These are phyloP conservation scores for Pachyseris speciosa DNA, from an alignment of 64 coral and sea anemone genomes.

Conservation along the genomic window DNA sequence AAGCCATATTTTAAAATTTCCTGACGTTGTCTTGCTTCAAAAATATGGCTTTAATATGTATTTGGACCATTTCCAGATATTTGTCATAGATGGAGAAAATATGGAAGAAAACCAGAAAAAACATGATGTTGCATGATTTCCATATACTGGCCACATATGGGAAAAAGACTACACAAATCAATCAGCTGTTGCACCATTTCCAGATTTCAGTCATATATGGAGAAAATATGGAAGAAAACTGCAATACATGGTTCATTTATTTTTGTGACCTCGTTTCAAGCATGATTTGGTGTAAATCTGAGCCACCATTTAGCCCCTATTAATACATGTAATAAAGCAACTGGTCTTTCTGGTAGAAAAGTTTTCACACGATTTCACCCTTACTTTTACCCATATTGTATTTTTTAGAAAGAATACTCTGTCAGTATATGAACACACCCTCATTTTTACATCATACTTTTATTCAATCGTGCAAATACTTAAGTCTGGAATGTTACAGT, in stretches of 20 bases:
- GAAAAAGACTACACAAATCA: not conserved
- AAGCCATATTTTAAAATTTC: not conserved
- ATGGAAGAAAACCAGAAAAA: not conserved
- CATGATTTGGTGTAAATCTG: not conserved
- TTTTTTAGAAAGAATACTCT: not conserved
- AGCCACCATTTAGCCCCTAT: not conserved
- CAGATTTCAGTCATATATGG: not conserved
- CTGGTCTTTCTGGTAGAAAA: not conserved
- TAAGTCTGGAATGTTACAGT: conserved; percentile 6
- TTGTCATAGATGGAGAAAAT: conserved; percentile 21
- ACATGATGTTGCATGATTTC: conserved; percentile 3
- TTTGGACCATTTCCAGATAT: conserved; percentile 15
- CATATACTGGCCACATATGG: conserved; percentile 3
- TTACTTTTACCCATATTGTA: not conserved
- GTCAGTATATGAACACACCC: not conserved
- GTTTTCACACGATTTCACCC: not conserved
- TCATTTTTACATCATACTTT: not conserved
- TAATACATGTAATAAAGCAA: not conserved
- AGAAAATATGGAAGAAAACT: conserved; percentile 2
- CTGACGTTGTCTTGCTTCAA: too few species aligned
- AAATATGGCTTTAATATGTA: not conserved
- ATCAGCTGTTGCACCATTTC: not conserved
- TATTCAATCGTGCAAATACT: not conserved
- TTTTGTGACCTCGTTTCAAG: conserved; percentile 36
- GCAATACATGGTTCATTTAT: conserved; percentile 9